phyloP scores from a whole-genome alignment of 2,113 vertebrate genomes.

The Pedionomus torquatus region DNA sequence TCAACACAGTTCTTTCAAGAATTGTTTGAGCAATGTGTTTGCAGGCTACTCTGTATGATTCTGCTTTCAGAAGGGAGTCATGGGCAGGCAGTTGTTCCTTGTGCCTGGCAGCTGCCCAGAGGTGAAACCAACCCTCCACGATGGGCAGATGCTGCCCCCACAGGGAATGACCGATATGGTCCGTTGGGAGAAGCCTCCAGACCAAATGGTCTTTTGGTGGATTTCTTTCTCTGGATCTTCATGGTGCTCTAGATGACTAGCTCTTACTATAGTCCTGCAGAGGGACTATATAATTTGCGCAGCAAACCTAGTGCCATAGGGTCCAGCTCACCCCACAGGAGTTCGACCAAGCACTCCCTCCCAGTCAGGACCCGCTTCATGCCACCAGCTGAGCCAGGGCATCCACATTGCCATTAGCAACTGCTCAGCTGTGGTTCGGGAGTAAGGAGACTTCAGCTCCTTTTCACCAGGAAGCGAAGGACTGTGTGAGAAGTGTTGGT shows the following conservation, averaged over 20 bases:
- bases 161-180: rapidly evolving
- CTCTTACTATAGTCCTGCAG: not conserved
- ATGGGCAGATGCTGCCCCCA: not conserved
- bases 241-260: not conserved
- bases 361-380: rapidly evolving
- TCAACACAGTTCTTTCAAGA: not conserved
- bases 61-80: not conserved
- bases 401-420: not conserved
- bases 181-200: not conserved
- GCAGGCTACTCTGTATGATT: not conserved
- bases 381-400: not conserved
- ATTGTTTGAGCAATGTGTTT: not conserved
- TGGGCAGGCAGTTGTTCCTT: not conserved
- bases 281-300: not conserved
- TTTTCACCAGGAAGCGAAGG: not conserved
- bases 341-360: not conserved
- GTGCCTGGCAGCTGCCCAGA: not conserved
- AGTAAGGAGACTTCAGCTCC: not conserved
- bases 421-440: not conserved
- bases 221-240: not conserved
- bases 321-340: not conserved
- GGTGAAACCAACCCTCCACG: not conserved
- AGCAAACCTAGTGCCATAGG: not conserved
- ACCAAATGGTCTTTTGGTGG: not conserved
- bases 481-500: not conserved